Conservation (phyloP, 30 jellyfish, hydroid and myxozoan species). For the Sanderia malayensis region DNA sequence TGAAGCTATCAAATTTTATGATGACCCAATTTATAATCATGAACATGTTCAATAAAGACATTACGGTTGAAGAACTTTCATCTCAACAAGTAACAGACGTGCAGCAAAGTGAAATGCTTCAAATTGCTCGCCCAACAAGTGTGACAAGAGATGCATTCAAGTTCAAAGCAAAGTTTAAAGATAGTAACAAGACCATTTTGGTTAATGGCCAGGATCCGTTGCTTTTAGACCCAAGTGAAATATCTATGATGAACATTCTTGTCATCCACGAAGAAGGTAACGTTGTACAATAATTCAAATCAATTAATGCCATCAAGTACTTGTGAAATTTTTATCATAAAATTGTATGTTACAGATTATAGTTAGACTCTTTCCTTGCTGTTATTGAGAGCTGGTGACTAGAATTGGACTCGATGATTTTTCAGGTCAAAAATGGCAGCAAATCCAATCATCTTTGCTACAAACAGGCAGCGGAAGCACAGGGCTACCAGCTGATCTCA, state of each 20-base stretch:
- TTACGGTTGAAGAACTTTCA: constrained; percentile 72
- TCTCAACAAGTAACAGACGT: constrained; percentile 62
- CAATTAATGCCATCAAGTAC: no score
- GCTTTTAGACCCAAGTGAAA: constrained; percentile 50
- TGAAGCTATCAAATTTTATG: constrained; percentile 53
- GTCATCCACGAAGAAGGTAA: constrained; percentile 89
- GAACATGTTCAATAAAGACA: constrained; percentile 86
- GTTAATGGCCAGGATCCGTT: constrained; percentile 73
- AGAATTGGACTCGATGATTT: no score
- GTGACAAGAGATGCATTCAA: constrained; percentile 60
- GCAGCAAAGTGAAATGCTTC: constrained; percentile 86
- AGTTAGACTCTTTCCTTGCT: no score
- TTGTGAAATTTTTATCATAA: no score
- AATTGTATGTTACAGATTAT: no score
- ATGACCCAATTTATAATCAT: constrained; percentile 70
- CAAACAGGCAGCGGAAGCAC: constrained; percentile 81
- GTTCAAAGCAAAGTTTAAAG: constrained; percentile 62
- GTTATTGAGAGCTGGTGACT: no score
- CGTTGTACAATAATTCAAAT: no score
- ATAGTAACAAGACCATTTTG: constrained; percentile 45
- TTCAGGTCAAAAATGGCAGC: constrained; percentile 92
- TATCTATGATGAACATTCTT: constrained; percentile 64
- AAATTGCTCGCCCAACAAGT: constrained; percentile 67
- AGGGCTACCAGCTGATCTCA: constrained; percentile 19
- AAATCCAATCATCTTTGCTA: constrained; percentile 77